phyloP scores from a whole-genome alignment of 2,888 invertebrate genomes.

The Cotesia congregata region DNA sequence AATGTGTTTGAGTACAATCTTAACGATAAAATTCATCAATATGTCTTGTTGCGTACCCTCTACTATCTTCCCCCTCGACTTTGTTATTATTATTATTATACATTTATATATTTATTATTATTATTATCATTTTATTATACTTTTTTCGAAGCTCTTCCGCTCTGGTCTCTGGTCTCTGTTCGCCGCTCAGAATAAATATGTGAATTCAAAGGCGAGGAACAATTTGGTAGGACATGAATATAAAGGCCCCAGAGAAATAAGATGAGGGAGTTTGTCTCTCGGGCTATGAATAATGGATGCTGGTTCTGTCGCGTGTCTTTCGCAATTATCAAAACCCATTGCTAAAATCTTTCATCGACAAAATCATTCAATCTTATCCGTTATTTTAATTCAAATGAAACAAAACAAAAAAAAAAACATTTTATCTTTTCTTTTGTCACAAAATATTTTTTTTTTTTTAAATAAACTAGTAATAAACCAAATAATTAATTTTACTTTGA shows the following conservation, averaged over 20 bases:
- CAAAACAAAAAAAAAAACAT: background rate
- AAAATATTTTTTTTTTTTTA: background rate
- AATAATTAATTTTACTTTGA: background rate
- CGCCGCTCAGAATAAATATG: conserved; percentile 19
- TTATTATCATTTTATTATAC: conserved; percentile 33
- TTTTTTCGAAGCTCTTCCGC: conserved; percentile 23
- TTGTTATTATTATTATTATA: background rate
- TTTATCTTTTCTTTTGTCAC: background rate
- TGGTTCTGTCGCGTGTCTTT: conserved; percentile 68
- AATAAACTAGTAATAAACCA: background rate
- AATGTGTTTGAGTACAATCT: background rate
- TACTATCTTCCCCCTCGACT: background rate
- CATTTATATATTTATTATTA: too few relatives aligned
- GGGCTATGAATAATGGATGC: conserved; percentile 67
- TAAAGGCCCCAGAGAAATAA: conserved; percentile 26
- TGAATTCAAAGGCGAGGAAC: conserved; percentile 27
- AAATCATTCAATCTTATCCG: background rate
- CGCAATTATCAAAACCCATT: conserved; percentile 59
- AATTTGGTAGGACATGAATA: conserved; percentile 43
- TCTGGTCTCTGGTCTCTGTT: conserved; percentile 1
- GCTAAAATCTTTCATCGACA: conserved; percentile 22
- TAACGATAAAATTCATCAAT: background rate
- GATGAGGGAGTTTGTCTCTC: conserved; percentile 36
- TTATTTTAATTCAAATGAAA: background rate
- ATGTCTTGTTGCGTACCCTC: background rate